A percentile compares a stretch with the other conserved stretches of the same genome.
Evolutionary conservation across 2,888 invertebrate species (phyloP).

Genomic region (Mesoligia furuncula): DNA sequence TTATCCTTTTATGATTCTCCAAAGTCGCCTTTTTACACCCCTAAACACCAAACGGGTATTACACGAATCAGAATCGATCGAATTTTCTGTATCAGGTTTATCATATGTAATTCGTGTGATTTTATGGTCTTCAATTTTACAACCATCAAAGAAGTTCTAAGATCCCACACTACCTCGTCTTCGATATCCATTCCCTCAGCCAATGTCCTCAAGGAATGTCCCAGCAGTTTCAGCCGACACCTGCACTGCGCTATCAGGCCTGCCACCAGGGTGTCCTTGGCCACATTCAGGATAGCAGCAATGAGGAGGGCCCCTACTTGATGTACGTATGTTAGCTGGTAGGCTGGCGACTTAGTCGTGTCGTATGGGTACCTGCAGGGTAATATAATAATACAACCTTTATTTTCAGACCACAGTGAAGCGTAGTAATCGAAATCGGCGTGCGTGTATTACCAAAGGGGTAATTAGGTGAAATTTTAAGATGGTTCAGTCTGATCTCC

Average conservation of each 20-base stretch:
- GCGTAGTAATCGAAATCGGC: background rate
- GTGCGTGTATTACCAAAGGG: too few relatives aligned
- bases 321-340: slow-evolving; percentile 85
- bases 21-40: too few relatives aligned
- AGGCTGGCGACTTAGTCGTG: slow-evolving; percentile 79
- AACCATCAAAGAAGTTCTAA: background rate
- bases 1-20: too few relatives aligned
- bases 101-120: too few relatives aligned
- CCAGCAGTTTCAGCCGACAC: slow-evolving; percentile 85
- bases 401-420: background rate
- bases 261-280: slow-evolving; percentile 86
- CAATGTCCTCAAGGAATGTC: slow-evolving; percentile 77
- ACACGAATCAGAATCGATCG: background rate
- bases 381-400: background rate
- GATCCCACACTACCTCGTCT: slow-evolving; percentile 52
- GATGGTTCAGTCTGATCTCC: too few relatives aligned
- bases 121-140: background rate
- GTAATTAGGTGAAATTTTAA: too few relatives aligned
- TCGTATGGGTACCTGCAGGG: slow-evolving; percentile 86
- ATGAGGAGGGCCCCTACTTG: slow-evolving; percentile 84
- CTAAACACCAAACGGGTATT: background rate
- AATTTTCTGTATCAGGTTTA: background rate
- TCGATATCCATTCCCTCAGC: slow-evolving; percentile 66
- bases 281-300: slow-evolving; percentile 87
- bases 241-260: slow-evolving; percentile 86